Conservation (phyloP, 2,797 vertebrate species). For the Myotis myotis region DNA sequence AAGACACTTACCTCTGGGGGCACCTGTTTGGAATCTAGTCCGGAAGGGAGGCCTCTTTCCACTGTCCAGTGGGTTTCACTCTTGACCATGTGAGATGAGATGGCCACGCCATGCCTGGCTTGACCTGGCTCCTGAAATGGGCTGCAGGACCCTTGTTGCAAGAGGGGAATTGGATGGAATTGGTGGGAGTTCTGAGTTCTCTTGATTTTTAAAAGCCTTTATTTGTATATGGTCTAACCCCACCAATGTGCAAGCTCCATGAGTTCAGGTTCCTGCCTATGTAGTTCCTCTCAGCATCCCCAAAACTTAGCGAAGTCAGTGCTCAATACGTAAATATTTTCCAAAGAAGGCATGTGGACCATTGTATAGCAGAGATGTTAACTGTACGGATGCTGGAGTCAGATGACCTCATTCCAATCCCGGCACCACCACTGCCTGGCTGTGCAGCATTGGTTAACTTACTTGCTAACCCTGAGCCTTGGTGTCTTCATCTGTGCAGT, state of each 20-base stretch:
- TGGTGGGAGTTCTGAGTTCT: not conserved
- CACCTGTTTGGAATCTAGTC: not conserved
- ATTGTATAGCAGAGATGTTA: not conserved
- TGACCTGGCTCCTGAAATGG: not conserved
- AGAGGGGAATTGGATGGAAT: not conserved
- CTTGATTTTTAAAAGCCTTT: not conserved
- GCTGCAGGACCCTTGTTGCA: not conserved
- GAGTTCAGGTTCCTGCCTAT: not conserved
- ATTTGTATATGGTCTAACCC: not conserved
- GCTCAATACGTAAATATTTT: not conserved
- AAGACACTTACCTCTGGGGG: not conserved
- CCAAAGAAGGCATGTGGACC: not conserved
- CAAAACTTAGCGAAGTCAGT: not conserved
- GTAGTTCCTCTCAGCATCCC: not conserved
- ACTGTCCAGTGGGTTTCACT: not conserved
- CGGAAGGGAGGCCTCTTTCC: not conserved
- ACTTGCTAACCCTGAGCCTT: not conserved
- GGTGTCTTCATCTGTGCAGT: not conserved
- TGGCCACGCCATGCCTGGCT: not conserved
- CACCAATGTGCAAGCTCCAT: not conserved
- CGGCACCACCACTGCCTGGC: not conserved
- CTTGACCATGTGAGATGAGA: not conserved
- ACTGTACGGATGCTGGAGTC: not conserved
- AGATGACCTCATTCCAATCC: not conserved
- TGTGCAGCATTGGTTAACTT: not conserved